A percentile compares a stretch with the other conserved stretches of the same genome.
These are phyloP conservation scores for Myripristis murdjan DNA, from an alignment of 2,797 vertebrate genomes.

Conservation along the genomic window DNA sequence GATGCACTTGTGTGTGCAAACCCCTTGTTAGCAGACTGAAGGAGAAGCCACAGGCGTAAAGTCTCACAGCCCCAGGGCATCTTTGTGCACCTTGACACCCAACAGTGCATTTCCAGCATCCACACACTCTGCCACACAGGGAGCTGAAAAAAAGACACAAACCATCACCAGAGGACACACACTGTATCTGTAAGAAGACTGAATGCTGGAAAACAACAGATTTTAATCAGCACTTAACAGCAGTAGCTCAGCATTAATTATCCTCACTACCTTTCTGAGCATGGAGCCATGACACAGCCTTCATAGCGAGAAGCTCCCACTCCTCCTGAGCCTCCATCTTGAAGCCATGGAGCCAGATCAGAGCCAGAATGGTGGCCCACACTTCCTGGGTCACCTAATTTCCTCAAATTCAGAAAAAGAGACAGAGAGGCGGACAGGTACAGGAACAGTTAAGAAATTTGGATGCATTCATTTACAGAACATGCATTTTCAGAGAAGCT, in stretches of 20 bases:
- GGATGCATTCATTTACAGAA: too few species aligned
- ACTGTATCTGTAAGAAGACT: neutral
- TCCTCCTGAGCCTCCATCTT: constrained; percentile 76
- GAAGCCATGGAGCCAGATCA: constrained; percentile 86
- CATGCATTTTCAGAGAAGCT: too few species aligned
- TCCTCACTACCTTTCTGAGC: constrained; percentile 76
- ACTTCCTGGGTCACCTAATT: constrained; percentile 68
- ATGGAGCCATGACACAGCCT: constrained; percentile 83
- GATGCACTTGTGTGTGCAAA: neutral
- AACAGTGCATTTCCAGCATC: constrained; percentile 66
- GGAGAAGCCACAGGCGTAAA: neutral
- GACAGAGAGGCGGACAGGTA: constrained; percentile 11
- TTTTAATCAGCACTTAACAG: neutral
- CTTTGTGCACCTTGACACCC: constrained; percentile 57
- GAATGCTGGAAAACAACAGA: neutral
- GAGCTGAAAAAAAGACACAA: constrained; percentile 43
- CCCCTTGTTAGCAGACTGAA: neutral
- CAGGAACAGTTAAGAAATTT: neutral
- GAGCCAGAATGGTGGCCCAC: constrained; percentile 88
- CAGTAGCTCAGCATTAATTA: neutral
- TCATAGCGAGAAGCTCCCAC: constrained; percentile 87
- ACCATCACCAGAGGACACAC: neutral
- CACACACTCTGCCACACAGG: constrained; percentile 58
- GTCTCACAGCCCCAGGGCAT: constrained; percentile 63
- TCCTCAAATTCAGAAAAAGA: constrained; percentile 4